phyloP scores from a whole-genome alignment of 2,113 vertebrate species.

The Seriola quinqueradiata region DNA sequence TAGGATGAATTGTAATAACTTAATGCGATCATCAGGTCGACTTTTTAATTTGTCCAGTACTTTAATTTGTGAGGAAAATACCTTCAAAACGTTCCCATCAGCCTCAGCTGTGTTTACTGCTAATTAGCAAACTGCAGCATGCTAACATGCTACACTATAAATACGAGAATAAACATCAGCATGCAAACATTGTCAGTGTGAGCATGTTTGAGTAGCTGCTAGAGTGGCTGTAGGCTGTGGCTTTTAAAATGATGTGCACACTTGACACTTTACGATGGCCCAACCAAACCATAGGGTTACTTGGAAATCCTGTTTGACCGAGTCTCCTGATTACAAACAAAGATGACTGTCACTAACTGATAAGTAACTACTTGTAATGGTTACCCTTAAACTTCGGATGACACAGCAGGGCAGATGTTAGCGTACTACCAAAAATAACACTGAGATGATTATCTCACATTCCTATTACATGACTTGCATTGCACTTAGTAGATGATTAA shows the following conservation, averaged over 20 bases:
- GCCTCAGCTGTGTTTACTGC: too few relatives aligned
- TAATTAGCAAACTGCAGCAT: too few relatives aligned
- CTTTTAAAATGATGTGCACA: background rate
- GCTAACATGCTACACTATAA: too few relatives aligned
- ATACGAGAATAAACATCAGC: background rate
- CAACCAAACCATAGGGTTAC: constrained; percentile 12
- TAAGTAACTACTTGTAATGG: constrained; percentile 2
- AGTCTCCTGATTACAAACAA: background rate
- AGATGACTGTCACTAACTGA: background rate
- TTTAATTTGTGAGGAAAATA: too few relatives aligned
- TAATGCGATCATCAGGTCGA: background rate
- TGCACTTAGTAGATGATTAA: constrained; percentile 26
- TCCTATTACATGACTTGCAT: background rate
- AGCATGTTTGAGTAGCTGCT: background rate
- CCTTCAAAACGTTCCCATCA: too few relatives aligned
- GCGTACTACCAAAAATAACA: background rate
- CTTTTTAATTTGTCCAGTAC: too few relatives aligned
- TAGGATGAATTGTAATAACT: background rate
- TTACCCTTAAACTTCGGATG: background rate
- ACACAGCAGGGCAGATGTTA: background rate
- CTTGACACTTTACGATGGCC: background rate
- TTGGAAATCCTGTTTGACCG: constrained; percentile 41
- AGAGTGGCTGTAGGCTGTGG: background rate
- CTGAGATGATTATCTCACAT: background rate
- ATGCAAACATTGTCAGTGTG: background rate